Conservation (phyloP, 2,113 vertebrate genomes). For the Chloropsis hardwickii region DNA sequence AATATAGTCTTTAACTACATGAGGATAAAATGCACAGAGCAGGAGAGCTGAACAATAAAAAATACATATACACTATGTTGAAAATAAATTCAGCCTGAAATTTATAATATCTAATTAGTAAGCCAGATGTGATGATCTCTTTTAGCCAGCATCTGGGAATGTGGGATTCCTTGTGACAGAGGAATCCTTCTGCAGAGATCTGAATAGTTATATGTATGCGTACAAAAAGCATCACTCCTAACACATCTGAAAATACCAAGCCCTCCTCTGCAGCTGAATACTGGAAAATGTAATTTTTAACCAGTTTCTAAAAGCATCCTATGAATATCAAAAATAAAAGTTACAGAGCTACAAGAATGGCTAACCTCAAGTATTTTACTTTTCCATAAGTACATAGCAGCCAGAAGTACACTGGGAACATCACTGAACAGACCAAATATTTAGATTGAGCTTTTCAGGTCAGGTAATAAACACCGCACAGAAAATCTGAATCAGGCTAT, state of each 20-base stretch:
- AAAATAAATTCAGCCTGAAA: background rate
- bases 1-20: background rate
- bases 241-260: background rate
- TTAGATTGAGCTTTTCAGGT: background rate
- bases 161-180: background rate
- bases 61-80: background rate
- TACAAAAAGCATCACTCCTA: background rate
- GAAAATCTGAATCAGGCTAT: background rate
- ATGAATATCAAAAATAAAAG: background rate
- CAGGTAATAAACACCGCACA: background rate
- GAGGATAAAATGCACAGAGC: background rate
- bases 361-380: background rate
- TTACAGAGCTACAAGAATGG: background rate
- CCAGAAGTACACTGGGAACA: background rate
- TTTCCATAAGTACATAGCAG: background rate
- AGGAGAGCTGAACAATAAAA: background rate
- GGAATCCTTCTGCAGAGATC: background rate
- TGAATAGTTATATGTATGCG: background rate
- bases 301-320: background rate
- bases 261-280: slow-evolving; percentile 19
- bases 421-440: background rate
- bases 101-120: background rate
- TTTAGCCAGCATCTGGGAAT: background rate
- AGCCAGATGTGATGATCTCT: background rate
- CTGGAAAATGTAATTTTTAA: background rate